Percentiles rank a stretch among this genome's conserved stretches.
These are phyloP conservation scores for Strigamia crassipes DNA, from an alignment of 2,888 invertebrate genomes.

Conservation along the genomic window DNA sequence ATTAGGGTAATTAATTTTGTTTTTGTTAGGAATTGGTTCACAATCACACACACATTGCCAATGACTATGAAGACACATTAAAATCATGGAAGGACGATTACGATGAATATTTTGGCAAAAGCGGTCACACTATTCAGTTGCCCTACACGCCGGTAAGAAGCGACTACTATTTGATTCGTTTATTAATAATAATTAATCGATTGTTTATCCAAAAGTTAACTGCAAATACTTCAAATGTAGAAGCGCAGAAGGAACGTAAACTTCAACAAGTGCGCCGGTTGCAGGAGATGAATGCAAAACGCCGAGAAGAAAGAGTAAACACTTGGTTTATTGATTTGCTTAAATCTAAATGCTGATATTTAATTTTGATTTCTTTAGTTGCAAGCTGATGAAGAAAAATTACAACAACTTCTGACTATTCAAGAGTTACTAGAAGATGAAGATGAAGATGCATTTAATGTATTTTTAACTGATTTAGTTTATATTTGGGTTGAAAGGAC, in stretches of 20 bases:
- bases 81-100: conserved; percentile 74
- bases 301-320: conserved; percentile 76
- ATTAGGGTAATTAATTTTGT: too few relatives aligned
- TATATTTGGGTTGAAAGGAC: too few relatives aligned
- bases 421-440: conserved; percentile 76
- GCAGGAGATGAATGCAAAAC: conserved; percentile 86
- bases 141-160: conserved; percentile 68
- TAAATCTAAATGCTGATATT: too few relatives aligned
- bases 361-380: conserved; percentile 61
- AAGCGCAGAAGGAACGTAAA: conserved; percentile 77
- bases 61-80: conserved; percentile 79
- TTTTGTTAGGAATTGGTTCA: conserved; percentile 72
- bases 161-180: neutral
- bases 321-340: too few relatives aligned
- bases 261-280: conserved; percentile 82
- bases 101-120: conserved; percentile 70
- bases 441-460: conserved; percentile 70
- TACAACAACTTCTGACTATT: conserved; percentile 74
- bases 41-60: conserved; percentile 76
- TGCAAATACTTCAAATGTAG: conserved; percentile 55
- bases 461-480: conserved; percentile 51
- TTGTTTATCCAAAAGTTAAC: conserved; percentile 50
- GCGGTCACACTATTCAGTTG: conserved; percentile 83
- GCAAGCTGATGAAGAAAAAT: conserved; percentile 84
- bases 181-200: neutral